Evolutionary conservation across 2,797 vertebrate species (phyloP).

Genomic region (Zalophus californianus): DNA sequence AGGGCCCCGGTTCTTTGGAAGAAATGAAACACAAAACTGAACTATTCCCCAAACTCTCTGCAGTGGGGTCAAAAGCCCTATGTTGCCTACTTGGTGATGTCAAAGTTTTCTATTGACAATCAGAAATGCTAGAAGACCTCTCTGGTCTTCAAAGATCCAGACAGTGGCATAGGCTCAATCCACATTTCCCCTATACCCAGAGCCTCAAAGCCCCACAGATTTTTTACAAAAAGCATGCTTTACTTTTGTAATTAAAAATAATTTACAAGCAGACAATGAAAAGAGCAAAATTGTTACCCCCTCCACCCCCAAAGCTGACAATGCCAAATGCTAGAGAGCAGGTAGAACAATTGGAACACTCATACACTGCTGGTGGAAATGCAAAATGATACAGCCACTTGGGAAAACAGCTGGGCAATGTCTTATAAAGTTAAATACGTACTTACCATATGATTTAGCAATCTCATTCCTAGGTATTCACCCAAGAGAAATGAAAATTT

Average conservation of each 20-base stretch:
- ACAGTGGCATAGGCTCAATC: background rate
- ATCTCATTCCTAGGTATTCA: background rate
- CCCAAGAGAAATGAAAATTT: conserved; percentile 20
- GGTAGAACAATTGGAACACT: background rate
- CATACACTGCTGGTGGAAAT: background rate
- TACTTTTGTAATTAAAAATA: conserved; percentile 33
- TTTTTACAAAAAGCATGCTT: background rate
- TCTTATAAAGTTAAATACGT: background rate
- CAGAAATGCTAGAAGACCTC: background rate
- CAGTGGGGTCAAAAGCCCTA: background rate
- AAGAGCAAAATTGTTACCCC: background rate
- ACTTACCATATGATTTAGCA: background rate
- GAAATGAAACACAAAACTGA: conserved; percentile 34
- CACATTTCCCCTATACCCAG: background rate
- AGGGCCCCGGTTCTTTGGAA: conserved; percentile 90
- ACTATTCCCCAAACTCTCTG: background rate
- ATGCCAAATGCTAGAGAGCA: background rate
- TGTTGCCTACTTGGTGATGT: background rate
- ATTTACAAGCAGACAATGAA: background rate
- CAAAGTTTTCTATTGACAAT: background rate
- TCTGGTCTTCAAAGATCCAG: background rate
- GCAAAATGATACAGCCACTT: background rate
- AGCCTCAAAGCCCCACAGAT: background rate
- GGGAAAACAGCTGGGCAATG: background rate
- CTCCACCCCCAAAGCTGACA: background rate